Evolutionary conservation across 2,113 vertebrate species (phyloP).

Genomic region (Neoarius graeffei): DNA sequence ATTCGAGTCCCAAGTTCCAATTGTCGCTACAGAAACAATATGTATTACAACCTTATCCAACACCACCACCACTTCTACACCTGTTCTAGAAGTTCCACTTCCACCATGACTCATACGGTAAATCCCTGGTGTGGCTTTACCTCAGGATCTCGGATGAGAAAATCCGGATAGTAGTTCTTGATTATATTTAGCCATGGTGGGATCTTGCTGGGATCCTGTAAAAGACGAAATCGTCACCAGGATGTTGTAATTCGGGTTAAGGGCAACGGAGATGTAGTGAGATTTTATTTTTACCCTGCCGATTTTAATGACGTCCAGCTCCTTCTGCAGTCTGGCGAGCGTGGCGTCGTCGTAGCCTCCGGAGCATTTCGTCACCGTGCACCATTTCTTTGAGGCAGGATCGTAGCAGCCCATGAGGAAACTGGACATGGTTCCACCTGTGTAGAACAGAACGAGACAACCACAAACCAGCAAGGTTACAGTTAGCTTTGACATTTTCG

Average conservation of each 20-base stretch:
- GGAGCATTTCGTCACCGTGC: conserved; percentile 95
- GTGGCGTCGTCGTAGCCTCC: conserved; percentile 94
- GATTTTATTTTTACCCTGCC: conserved; percentile 83
- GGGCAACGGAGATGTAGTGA: neutral
- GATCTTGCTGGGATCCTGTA: conserved; percentile 92
- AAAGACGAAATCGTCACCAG: conserved; percentile 19
- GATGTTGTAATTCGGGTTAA: neutral
- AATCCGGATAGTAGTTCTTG: conserved; percentile 98
- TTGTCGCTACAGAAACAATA: neutral
- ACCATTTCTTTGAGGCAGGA: conserved; percentile 89
- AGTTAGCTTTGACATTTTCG: neutral
- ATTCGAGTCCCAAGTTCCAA: neutral
- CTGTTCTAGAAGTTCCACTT: no score
- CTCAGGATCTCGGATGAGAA: conserved; percentile 92
- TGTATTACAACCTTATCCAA: neutral
- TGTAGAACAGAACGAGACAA: neutral
- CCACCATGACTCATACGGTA: no score
- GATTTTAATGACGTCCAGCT: conserved; percentile 96
- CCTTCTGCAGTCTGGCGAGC: conserved; percentile 87
- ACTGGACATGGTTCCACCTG: conserved; percentile 98
- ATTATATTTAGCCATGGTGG: conserved; percentile 93
- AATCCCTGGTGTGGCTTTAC: conserved; percentile 62
- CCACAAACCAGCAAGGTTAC: no score
- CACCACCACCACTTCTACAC: no score
- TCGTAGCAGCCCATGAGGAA: conserved; percentile 98